Conservation (phyloP, 2,888 invertebrate species). For the Scelioninae gen. 2 region DNA sequence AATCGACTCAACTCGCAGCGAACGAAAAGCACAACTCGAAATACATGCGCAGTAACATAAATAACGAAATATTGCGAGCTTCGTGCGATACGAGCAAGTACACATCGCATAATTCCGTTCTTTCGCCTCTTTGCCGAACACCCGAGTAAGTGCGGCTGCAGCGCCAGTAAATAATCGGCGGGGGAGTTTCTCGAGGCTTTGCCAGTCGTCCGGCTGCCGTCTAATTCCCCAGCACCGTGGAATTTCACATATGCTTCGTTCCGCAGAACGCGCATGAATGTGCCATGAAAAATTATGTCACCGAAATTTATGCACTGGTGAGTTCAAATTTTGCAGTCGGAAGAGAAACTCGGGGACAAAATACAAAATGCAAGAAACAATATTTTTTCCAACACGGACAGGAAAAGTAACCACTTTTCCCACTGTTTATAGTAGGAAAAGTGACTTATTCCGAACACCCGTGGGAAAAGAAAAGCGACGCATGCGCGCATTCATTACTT, state of each 20-base stretch:
- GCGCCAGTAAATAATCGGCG: conserved; percentile 26
- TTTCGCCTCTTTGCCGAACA: conserved; percentile 24
- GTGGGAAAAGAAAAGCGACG: too few relatives aligned
- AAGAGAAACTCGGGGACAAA: too few relatives aligned
- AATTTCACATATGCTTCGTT: conserved; percentile 19
- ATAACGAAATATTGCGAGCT: conserved; percentile 12
- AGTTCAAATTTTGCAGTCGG: too few relatives aligned
- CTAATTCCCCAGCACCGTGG: conserved; percentile 26
- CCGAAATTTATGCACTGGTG: conserved; percentile 23
- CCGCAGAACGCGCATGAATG: conserved; percentile 11
- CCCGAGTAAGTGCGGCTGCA: conserved; percentile 10
- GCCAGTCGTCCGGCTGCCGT: conserved; percentile 36
- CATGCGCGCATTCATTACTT: too few relatives aligned
- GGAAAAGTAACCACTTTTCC: too few relatives aligned
- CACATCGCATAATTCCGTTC: conserved; percentile 24
- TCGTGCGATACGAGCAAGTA: conserved; percentile 32
- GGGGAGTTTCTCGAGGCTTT: conserved; percentile 26
- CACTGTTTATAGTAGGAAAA: too few relatives aligned
- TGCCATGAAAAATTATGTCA: conserved; percentile 30
- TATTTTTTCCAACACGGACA: too few relatives aligned
- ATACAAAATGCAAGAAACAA: too few relatives aligned
- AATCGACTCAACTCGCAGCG: not conserved
- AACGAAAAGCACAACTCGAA: conserved; percentile 11
- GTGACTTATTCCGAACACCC: too few relatives aligned
- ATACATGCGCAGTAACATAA: conserved; percentile 11